A percentile compares a stretch with the other conserved stretches of the same genome.
phyloP scores from a whole-genome alignment of 2,888 invertebrate species.

The Melanostoma mellinum region DNA sequence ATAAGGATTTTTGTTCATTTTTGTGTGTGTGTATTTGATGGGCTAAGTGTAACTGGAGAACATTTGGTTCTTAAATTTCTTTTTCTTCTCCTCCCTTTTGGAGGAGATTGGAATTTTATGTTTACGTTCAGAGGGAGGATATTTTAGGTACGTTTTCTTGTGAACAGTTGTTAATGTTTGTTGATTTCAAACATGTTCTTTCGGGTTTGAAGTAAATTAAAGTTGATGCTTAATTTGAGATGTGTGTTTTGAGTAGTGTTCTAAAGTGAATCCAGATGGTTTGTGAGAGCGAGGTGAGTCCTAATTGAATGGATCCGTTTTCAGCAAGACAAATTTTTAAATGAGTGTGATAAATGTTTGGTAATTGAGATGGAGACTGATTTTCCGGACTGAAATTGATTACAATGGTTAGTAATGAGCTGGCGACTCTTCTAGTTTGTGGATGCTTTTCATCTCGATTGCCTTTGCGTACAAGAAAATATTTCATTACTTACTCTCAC shows the following conservation, averaged over 20 bases:
- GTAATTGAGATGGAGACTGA: no score
- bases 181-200: conserved; percentile 6
- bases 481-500: no score
- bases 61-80: neutral
- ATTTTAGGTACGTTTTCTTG: neutral
- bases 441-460: no score
- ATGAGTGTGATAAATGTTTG: conserved; percentile 30
- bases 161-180: conserved; percentile 31
- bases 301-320: conserved; percentile 37
- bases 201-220: conserved; percentile 29
- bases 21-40: conserved; percentile 35
- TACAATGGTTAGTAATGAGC: no score
- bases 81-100: conserved; percentile 36
- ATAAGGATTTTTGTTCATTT: conserved; percentile 53
- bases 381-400: no score
- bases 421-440: no score
- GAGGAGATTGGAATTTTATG: conserved; percentile 69
- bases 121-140: conserved; percentile 41
- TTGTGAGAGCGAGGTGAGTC: neutral
- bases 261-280: conserved; percentile 56
- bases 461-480: no score
- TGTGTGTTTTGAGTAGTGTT: conserved; percentile 26
- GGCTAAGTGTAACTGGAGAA: conserved; percentile 60
- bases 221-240: conserved; percentile 55
- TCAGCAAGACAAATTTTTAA: conserved; percentile 34